These are phyloP conservation scores for Schizopygopsis malacanthus DNA, from an alignment of 2,797 vertebrate genomes.

Conservation along the genomic window DNA sequence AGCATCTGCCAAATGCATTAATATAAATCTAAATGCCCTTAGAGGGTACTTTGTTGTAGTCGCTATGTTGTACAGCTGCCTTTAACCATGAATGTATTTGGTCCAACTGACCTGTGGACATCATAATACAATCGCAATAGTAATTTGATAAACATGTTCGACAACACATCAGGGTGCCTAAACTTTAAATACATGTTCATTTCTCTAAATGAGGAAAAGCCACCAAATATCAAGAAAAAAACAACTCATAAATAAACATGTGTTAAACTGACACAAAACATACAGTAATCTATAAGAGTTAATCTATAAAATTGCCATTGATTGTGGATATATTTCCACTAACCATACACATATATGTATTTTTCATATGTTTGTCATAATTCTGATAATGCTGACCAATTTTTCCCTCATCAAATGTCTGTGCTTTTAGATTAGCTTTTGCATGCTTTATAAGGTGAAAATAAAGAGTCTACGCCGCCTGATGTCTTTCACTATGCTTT, in stretches of 20 bases:
- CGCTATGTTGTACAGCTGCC: background rate
- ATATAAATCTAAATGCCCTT: background rate
- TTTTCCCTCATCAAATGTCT: background rate
- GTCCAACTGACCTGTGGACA: too few relatives aligned
- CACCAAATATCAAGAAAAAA: background rate
- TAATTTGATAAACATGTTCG: background rate
- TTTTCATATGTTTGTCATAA: background rate
- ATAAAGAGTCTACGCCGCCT: slow-evolving; percentile 20
- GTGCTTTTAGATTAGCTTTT: slow-evolving; percentile 24
- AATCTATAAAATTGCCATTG: background rate
- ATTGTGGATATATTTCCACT: slow-evolving; percentile 2
- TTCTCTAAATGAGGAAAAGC: background rate
- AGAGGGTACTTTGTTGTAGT: background rate
- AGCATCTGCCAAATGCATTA: background rate
- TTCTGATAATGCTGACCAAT: background rate
- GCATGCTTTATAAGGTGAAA: slow-evolving; percentile 19
- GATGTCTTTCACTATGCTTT: slow-evolving; percentile 30
- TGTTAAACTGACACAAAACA: background rate
- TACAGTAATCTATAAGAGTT: background rate
- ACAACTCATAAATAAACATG: background rate
- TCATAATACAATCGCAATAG: background rate
- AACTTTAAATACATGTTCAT: background rate
- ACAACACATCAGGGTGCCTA: background rate
- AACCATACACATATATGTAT: background rate
- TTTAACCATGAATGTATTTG: background rate